Base-by-base conservation (phyloP, 2,113 vertebrate species). In the Tricholaema leucomelas region DNA sequence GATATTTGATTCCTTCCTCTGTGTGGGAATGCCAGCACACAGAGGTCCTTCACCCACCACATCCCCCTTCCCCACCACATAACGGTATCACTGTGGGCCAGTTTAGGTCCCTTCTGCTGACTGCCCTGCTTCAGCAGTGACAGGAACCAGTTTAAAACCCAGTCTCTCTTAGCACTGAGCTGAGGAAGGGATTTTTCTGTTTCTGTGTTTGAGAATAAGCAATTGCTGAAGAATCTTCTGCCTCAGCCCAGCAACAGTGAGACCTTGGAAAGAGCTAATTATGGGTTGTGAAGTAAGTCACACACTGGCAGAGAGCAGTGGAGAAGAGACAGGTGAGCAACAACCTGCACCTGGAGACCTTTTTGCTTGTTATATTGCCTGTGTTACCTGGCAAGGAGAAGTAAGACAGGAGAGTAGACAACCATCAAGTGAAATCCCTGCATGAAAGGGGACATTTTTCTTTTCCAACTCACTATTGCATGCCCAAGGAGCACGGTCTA, bases 1-100 rank as follows among this genome's bases (percentile, higher is more conserved):
- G 92, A 58, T 40, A 93, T 93, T 72, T 69, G 84, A 93, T 87
- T 93, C 92, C 81, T 87, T 94, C 91, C 87, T 87, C 74, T 38
- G 35, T 0, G 10, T 72, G 89, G 84, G 86, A 78, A 93, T 86
- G 54, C 73, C 24, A n/a, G n/a, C 35, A 75, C 38, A 75, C 79
- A 27, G 3, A 1, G 59, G 15, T 6, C 75, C 79, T 48, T 66
- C 89, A 78, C 54, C 58, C 27, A 71, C 64, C 46, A 42, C 2
- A 0, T 36, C 61, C 81, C 54, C 73, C 64, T 60, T 89, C 38
- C 54, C 80, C 76, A 42, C 8, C 36, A 10, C 1, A 0, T 14
- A 40, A 40, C 9, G 1, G 24, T 65, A 12, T 2, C 11, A 6
- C 59, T 7, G 1, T 0, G 0, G 56, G 16, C 10, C 5, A 2